These are phyloP conservation scores for Poeciliopsis gracilis DNA, from an alignment of 2,797 vertebrate species.

Conservation along the genomic window DNA sequence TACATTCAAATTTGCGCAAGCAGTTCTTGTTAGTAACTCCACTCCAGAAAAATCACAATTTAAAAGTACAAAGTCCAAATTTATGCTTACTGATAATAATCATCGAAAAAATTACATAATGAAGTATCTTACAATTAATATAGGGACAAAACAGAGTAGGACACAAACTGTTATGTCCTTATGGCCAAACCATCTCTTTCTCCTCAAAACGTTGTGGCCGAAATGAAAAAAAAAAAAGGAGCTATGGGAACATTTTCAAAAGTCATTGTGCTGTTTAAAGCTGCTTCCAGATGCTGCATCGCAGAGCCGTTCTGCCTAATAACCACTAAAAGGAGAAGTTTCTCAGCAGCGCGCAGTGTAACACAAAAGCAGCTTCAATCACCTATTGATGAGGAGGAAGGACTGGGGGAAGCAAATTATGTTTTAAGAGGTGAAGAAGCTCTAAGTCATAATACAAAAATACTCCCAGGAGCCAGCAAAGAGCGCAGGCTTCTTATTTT, in stretches of 20 bases:
- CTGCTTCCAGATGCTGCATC: neutral
- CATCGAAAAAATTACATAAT: neutral
- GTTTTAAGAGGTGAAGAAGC: slow-evolving; percentile 23
- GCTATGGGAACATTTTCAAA: neutral
- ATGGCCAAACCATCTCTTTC: neutral
- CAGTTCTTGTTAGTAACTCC: neutral
- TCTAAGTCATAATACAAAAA: slow-evolving; percentile 32
- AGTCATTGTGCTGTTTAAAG: slow-evolving; percentile 10
- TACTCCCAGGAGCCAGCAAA: slow-evolving; percentile 9
- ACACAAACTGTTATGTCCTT: neutral
- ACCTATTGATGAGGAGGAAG: slow-evolving; percentile 38
- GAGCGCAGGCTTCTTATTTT: neutral
- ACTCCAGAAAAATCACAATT: neutral
- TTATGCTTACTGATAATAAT: neutral
- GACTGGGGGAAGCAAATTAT: slow-evolving; percentile 7
- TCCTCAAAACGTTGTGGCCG: neutral
- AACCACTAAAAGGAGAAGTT: slow-evolving; percentile 17
- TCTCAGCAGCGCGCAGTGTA: neutral
- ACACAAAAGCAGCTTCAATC: slow-evolving; percentile 34
- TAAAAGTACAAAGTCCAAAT: neutral
- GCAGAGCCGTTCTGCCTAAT: slow-evolving; percentile 21
- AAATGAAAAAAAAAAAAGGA: neutral
- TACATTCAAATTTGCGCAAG: neutral
- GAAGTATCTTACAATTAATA: neutral
- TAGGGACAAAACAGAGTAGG: too few relatives aligned